phyloP scores from a whole-genome alignment of 2,113 vertebrate genomes.

The Suricata suricatta region DNA sequence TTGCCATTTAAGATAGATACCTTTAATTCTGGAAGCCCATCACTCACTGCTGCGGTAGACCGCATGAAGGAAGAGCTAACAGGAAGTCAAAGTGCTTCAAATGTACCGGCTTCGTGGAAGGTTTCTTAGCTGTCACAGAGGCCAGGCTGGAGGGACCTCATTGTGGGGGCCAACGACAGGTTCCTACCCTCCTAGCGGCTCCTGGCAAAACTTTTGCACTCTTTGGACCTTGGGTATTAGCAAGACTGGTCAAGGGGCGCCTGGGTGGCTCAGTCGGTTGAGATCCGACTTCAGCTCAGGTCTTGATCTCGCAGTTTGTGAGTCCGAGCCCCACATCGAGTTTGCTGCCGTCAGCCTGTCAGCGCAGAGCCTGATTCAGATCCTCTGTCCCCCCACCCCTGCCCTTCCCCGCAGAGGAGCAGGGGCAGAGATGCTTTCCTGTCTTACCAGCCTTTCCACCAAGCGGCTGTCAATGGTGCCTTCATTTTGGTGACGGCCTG shows the following conservation, averaged over 20 bases:
- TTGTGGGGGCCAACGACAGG: background rate
- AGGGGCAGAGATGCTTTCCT: background rate
- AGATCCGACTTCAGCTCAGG: too few relatives aligned
- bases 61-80: background rate
- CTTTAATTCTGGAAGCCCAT: background rate
- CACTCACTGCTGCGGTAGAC: background rate
- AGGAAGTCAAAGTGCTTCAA: background rate
- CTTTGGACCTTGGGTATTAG: too few relatives aligned
- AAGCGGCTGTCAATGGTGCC: background rate
- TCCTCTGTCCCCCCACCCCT: too few relatives aligned
- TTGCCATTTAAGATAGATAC: background rate
- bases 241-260: too few relatives aligned
- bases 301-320: too few relatives aligned
- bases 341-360: too few relatives aligned
- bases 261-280: too few relatives aligned
- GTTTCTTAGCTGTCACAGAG: background rate
- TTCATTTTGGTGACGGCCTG: background rate
- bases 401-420: too few relatives aligned
- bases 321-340: too few relatives aligned
- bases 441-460: background rate
- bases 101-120: background rate
- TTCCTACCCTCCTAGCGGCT: background rate
- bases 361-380: too few relatives aligned
- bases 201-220: background rate
- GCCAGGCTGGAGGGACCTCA: rapidly evolving